Evolutionary conservation across 1,140 invertebrate species (phyloP).

Genomic region (Ceratina australensis): DNA sequence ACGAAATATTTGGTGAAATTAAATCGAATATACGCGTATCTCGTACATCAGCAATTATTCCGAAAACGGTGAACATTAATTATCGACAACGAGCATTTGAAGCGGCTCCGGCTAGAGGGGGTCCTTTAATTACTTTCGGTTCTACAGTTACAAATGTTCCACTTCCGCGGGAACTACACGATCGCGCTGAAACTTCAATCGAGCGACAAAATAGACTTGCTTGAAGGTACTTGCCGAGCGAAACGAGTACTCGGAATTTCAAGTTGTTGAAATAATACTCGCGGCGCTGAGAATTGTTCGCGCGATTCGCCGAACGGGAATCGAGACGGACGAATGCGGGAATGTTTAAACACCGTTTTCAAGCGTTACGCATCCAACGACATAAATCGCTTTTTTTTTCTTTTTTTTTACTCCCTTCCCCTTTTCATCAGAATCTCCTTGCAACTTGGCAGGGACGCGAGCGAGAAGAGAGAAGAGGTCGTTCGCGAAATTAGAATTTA

Average conservation of each 20-base stretch:
- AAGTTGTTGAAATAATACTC: neutral
- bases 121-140: neutral
- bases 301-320: neutral
- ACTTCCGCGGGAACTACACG: neutral
- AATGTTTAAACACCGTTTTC: neutral
- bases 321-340: neutral
- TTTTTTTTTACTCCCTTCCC: neutral
- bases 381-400: neutral
- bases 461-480: neutral
- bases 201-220: neutral
- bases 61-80: neutral
- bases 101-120: neutral
- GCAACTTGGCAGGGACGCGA: neutral
- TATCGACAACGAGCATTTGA: neutral
- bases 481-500: slow-evolving; percentile 15
- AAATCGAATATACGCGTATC: too few species aligned
- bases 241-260: neutral
- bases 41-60: neutral
- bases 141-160: neutral
- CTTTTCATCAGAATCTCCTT: neutral
- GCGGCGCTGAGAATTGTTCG: neutral
- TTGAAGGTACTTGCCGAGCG: too few species aligned
- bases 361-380: neutral
- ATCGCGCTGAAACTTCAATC: neutral
- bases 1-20: neutral